Conservation (phyloP, 35 echinoderm and acorn worm genomes). For the Diadema setosum region DNA sequence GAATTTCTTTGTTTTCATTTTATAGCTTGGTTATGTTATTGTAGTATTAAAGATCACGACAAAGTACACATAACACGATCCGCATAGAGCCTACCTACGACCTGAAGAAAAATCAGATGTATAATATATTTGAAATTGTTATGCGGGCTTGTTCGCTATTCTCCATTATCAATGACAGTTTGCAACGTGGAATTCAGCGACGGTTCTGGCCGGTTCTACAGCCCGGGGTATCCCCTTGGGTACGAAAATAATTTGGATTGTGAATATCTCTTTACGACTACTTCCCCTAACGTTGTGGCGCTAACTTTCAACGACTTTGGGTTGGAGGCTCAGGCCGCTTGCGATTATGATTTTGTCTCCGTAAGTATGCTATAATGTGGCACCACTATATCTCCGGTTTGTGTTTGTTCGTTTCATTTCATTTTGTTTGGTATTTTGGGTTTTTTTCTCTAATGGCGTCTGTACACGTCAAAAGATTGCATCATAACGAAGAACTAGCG, state of each 20-base stretch:
- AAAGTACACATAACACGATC: background rate
- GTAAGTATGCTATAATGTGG: too few relatives aligned
- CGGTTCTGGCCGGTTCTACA: background rate
- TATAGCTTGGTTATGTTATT: background rate
- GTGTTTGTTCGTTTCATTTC: too few relatives aligned
- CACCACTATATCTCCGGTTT: too few relatives aligned
- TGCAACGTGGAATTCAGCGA: background rate
- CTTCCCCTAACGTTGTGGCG: background rate
- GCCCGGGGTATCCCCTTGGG: background rate
- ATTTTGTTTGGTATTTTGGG: too few relatives aligned
- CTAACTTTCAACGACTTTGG: background rate
- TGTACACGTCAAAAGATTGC: too few relatives aligned
- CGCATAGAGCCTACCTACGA: background rate
- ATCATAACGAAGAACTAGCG: too few relatives aligned
- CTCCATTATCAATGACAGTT: too few relatives aligned
- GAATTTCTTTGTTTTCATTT: background rate
- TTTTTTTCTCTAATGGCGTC: too few relatives aligned
- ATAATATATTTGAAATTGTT: background rate
- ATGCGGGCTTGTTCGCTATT: too few relatives aligned
- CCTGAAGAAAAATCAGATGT: background rate
- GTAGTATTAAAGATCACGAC: too few relatives aligned
- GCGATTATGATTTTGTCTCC: background rate
- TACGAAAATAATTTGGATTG: background rate
- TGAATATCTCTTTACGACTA: background rate
- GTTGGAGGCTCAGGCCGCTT: background rate